Percentiles rank a stretch among this genome's conserved stretches.
Evolutionary conservation across 2,888 invertebrate species (phyloP).

Genomic region (Acanthosoma haemorrhoidale): DNA sequence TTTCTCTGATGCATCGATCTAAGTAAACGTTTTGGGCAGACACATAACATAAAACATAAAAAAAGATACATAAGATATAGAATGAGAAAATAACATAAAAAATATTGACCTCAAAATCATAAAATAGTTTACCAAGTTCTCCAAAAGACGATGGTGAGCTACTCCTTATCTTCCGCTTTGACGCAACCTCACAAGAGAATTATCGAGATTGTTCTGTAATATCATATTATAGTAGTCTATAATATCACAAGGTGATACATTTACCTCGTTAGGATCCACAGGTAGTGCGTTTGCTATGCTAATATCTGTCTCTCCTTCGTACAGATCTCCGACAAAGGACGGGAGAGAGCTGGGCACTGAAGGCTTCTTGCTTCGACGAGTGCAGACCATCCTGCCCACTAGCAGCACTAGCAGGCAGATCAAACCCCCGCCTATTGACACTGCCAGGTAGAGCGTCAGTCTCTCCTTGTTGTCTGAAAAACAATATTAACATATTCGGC

Average conservation of each 20-base stretch:
- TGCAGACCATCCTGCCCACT: slow-evolving; percentile 64
- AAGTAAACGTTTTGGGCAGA: too few species aligned
- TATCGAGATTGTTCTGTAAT: background rate
- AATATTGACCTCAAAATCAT: too few species aligned
- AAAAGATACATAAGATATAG: too few species aligned
- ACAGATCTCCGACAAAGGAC: slow-evolving; percentile 50
- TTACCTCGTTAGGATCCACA: slow-evolving; percentile 41
- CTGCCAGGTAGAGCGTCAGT: slow-evolving; percentile 76
- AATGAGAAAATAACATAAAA: too few species aligned
- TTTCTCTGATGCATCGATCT: too few species aligned
- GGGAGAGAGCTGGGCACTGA: slow-evolving; percentile 53
- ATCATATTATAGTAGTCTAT: too few species aligned
- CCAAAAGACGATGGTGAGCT: too few species aligned
- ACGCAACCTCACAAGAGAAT: background rate
- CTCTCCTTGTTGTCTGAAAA: slow-evolving; percentile 69
- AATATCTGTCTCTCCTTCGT: slow-evolving; percentile 74
- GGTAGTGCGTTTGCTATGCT: slow-evolving; percentile 57
- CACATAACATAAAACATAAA: too few species aligned
- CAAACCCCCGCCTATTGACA: slow-evolving; percentile 66
- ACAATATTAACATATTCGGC: too few species aligned
- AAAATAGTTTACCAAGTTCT: too few species aligned
- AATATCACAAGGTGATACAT: too few species aligned
- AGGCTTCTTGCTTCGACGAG: slow-evolving; percentile 47
- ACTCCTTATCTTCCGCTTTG: too few species aligned
- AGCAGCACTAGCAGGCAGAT: slow-evolving; percentile 67